Percentiles rank a stretch among this genome's conserved stretches.
Conservation (phyloP, 2,888 invertebrate genomes). For the Conchocele bisecta region DNA sequence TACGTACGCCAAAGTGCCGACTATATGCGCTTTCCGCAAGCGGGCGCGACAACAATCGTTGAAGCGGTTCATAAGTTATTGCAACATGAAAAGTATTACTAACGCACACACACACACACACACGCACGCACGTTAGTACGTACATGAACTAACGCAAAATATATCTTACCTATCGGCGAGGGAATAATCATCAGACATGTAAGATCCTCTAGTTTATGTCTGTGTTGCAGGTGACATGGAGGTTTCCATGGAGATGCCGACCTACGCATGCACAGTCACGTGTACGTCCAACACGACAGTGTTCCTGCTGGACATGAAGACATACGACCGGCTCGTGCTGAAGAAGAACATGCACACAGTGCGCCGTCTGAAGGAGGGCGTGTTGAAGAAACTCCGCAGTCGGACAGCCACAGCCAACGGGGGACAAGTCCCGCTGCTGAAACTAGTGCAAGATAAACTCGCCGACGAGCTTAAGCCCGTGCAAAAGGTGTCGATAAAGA, state of each 20-base stretch:
- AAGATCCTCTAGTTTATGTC: too few relatives aligned
- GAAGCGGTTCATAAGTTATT: too few relatives aligned
- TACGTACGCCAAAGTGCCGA: too few relatives aligned
- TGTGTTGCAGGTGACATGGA: slow-evolving; percentile 69
- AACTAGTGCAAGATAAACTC: slow-evolving; percentile 57
- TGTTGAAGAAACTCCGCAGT: slow-evolving; percentile 61
- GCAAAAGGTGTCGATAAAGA: slow-evolving; percentile 29
- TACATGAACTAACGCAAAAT: too few relatives aligned
- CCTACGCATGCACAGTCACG: slow-evolving; percentile 72
- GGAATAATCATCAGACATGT: too few relatives aligned
- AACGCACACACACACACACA: too few relatives aligned
- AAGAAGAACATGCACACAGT: slow-evolving; percentile 66
- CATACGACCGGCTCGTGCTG: slow-evolving; percentile 73
- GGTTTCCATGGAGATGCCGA: slow-evolving; percentile 67
- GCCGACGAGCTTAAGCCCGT: slow-evolving; percentile 59
- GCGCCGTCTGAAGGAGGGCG: slow-evolving; percentile 58
- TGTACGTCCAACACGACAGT: slow-evolving; percentile 73
- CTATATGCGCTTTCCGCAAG: too few relatives aligned
- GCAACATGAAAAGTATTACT: too few relatives aligned
- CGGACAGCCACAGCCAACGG: slow-evolving; percentile 61
- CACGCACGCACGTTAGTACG: too few relatives aligned
- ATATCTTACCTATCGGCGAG: too few relatives aligned
- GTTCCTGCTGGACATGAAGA: slow-evolving; percentile 74
- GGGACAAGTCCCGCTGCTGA: slow-evolving; percentile 60
- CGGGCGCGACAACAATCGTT: too few relatives aligned